Evolutionary conservation across 2,797 vertebrate genomes (phyloP).

Genomic region (Channa striata): DNA sequence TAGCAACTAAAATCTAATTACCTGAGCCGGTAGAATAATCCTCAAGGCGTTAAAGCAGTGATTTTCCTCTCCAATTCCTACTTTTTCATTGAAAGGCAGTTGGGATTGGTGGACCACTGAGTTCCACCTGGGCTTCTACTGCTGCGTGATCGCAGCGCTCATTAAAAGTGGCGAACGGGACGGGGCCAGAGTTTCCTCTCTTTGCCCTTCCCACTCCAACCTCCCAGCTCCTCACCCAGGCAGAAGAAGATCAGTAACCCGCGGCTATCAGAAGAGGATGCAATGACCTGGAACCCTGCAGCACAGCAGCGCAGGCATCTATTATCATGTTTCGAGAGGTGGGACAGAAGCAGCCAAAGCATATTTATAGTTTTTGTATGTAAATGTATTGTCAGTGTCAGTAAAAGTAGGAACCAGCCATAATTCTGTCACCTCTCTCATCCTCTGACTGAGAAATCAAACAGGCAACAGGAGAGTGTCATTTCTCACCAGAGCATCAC

Average conservation of each 20-base stretch:
- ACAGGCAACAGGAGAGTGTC: constrained; percentile 5
- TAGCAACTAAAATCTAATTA: constrained; percentile 55
- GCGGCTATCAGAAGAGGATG: constrained; percentile 47
- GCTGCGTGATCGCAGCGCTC: constrained; percentile 68
- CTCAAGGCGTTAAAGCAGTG: constrained; percentile 31
- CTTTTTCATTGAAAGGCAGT: constrained; percentile 31
- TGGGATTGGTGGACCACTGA: constrained; percentile 39
- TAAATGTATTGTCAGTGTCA: too few relatives aligned
- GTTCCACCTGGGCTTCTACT: constrained; percentile 70
- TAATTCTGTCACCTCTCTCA: constrained; percentile 3
- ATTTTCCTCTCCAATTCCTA: constrained; percentile 6
- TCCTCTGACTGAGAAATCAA: constrained; percentile 5
- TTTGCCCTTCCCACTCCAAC: constrained; percentile 79
- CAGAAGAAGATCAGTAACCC: constrained; percentile 53
- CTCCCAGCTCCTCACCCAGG: constrained; percentile 49
- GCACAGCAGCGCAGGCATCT: constrained; percentile 20
- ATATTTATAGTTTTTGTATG: neutral
- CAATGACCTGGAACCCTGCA: constrained; percentile 21
- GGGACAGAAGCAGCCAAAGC: neutral
- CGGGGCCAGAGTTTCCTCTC: constrained; percentile 64
- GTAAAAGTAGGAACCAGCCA: neutral
- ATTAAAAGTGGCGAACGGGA: constrained; percentile 77
- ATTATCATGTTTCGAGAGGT: constrained; percentile 2
- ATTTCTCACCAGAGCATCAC: constrained; percentile 45
- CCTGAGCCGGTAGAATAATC: constrained; percentile 64